These are phyloP conservation scores for Rhopilema esculentum DNA, from an alignment of 30 jellyfish, hydroid and myxozoan species.

Conservation along the genomic window DNA sequence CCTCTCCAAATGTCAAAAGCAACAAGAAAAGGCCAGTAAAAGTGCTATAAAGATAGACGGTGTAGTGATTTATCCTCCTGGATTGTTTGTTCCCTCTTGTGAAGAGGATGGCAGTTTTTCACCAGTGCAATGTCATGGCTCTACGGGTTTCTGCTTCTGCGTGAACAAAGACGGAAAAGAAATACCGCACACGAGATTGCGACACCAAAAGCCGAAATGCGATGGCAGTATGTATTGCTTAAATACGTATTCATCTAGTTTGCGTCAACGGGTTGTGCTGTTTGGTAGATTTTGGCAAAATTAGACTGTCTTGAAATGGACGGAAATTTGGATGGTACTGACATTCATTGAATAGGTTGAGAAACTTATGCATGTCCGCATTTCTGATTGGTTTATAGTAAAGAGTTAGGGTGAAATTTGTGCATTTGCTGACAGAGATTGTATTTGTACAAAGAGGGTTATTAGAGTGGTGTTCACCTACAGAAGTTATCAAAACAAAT, in stretches of 20 bases:
- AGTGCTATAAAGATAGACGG: conserved; percentile 24
- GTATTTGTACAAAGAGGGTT: no score
- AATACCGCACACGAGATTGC: conserved; percentile 49
- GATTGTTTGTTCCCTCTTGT: conserved; percentile 79
- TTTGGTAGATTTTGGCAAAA: no score
- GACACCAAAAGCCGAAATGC: conserved; percentile 45
- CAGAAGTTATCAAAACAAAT: no score
- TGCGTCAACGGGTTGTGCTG: no score
- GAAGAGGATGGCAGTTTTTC: conserved; percentile 73
- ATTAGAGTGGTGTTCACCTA: no score
- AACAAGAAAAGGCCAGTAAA: conserved; percentile 8
- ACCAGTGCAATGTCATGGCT: conserved; percentile 79
- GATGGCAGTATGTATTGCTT: conserved; percentile 35
- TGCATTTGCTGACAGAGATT: no score
- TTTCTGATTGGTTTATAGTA: no score
- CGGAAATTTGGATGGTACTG: no score
- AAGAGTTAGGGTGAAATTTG: no score
- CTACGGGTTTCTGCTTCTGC: conserved; percentile 82
- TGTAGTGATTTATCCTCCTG: conserved; percentile 52
- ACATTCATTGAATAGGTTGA: no score
- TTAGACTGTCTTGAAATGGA: no score
- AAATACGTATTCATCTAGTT: background rate
- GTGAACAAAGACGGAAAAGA: conserved; percentile 58
- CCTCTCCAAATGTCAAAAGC: conserved; percentile 35
- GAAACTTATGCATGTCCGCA: no score